Base-by-base conservation (phyloP, 2,888 invertebrate species). In the Venusia cambrica region DNA sequence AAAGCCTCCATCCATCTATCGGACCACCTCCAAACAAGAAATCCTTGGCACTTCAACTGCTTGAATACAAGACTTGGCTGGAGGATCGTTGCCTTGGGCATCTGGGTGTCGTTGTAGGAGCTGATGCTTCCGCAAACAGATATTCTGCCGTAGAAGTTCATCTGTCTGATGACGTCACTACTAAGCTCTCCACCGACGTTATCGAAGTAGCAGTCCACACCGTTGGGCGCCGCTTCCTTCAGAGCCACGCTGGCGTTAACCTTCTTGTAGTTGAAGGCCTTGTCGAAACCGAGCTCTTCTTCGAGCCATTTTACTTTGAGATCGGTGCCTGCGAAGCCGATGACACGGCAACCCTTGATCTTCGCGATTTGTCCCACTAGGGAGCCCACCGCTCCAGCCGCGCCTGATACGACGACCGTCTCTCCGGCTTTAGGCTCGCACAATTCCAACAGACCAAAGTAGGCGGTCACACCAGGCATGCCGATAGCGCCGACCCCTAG, bases 141-240 rank as follows among this genome's bases (percentile, higher is more conserved):
- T 11, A 92, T 78, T 29, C 92, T 76, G 0, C 92, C 92, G 38
- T 12, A 54, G 0, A 32, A 90, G 41, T 89, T 91, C 92, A 92
- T 92, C 47, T 90, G 89, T 17, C 70, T 69, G 0, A 92, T 76
- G 1, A 92, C 88, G 0, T 66, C 67, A 27, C 87, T 88, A 27
- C 91, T 90, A 8, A 92, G 80, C 38, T 90, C 89, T 2, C 92
- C 92, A 6, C 92, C 92, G 3, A 92, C 93, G 65, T 93, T 94
- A 61, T 94, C 94, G 61, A 93, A 94, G 60, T 91, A 94, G 57
- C 92, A 92, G 57, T 94, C 93, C 0, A 94, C 73, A 4, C 93
- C 93, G 9, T 92, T 73, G 0, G 93, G 92, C 1, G 92, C 92
- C 19, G 83, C 87, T 63, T 90, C 80, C 41, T 88, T 88, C 5